Evolutionary conservation across 2,888 invertebrate genomes (phyloP), one percentile per base, ranked within the genome.

Genomic region (Gymnocheta viridis): DNA sequence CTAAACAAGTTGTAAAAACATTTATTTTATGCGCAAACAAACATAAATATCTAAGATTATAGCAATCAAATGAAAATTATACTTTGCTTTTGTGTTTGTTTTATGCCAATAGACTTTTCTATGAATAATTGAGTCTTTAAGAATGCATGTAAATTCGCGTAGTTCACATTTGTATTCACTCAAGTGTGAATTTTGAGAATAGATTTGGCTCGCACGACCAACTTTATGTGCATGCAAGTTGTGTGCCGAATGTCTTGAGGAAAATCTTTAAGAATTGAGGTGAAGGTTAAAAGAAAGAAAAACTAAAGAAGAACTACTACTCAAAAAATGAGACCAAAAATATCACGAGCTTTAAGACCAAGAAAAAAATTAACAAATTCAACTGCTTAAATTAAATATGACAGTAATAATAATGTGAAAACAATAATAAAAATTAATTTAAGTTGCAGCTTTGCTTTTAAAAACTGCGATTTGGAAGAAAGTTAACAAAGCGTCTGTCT

Each of bases 181-280:
- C 67, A 81, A 62, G 77, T 73, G 54, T 81, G 22, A 69, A 80
- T 72, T 84, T 84, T 32, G 67, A 73, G 62, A 67, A 74, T 49
- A 58, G 49, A 66, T 67, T 69, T 17, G 19, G 4, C 38, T 77
- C 77, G 38, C 67, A 77, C 77, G 58, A 19, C 38, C 67, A 60
- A 70, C 78, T 62, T 60, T 60, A n/a, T n/a, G n/a, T n/a, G n/a
- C n/a, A n/a, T n/a, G 19, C 24, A 22, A 47, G 4, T 49, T 60
- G 24, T 69, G 27, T 70, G 51, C 29, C 70, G 41, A 70, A 32
- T 77, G 66, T 58, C 27, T 81, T 64, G 38, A 62, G 24, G 81
- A 77, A 84, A 84, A 81, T 81, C 60, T 77, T 69, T 10, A 22
- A 49, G 76, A 77, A 84, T 73, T 84, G 77, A 67, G 84, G 84